phyloP scores from a whole-genome alignment of 1,140 invertebrate species.

The Conus betulinus region DNA sequence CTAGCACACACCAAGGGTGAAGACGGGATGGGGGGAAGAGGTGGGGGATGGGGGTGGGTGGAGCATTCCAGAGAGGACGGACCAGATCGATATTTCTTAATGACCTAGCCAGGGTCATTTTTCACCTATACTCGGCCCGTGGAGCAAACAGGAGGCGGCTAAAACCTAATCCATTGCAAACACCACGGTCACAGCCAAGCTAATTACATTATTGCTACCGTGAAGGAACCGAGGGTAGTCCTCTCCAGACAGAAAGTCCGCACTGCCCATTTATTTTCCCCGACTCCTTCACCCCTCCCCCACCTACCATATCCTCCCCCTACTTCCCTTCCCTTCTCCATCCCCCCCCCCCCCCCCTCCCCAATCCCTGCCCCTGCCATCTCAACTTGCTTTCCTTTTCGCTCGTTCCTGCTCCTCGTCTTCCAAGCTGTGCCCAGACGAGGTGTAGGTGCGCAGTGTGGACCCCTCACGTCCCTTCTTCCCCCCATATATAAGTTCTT shows the following conservation, averaged over 20 bases:
- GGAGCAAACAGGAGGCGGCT: background rate
- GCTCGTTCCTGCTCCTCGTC: too few relatives aligned
- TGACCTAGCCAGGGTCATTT: background rate
- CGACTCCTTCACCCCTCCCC: background rate
- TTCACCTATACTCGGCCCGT: background rate
- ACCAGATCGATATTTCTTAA: background rate
- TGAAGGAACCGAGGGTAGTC: background rate
- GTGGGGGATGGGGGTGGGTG: background rate
- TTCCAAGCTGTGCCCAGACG: too few relatives aligned
- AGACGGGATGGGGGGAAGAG: background rate
- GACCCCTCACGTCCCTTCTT: too few relatives aligned
- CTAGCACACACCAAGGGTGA: background rate
- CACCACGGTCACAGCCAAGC: conserved; percentile 1
- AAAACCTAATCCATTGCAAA: background rate
- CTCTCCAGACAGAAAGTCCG: background rate
- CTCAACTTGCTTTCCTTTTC: too few relatives aligned
- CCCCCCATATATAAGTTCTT: too few relatives aligned
- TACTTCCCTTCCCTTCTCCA: background rate
- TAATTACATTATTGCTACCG: conserved; percentile 3
- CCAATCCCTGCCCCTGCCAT: too few relatives aligned
- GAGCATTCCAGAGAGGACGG: background rate
- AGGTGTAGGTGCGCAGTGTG: too few relatives aligned
- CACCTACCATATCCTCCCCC: background rate
- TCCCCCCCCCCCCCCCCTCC: background rate
- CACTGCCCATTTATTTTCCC: conserved; percentile 5